These are phyloP conservation scores for Eutrigla gurnardus DNA, from an alignment of 2,797 vertebrate genomes.

Conservation along the genomic window DNA sequence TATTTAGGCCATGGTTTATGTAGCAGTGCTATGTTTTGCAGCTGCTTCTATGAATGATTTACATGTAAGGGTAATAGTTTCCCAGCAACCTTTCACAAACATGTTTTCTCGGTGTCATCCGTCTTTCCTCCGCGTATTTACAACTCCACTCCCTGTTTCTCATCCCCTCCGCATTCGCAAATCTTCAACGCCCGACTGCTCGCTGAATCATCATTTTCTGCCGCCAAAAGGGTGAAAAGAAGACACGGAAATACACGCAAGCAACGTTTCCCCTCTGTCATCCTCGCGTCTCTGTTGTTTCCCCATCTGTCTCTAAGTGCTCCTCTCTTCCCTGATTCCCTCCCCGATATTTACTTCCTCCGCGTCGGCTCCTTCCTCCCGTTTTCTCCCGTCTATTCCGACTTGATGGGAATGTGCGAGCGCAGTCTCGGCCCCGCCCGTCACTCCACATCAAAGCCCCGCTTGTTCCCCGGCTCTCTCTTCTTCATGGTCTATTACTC, in stretches of 20 bases:
- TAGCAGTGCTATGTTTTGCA: constrained; percentile 50
- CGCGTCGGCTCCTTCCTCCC: constrained; percentile 30
- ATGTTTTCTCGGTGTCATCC: constrained; percentile 13
- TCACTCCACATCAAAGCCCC: constrained; percentile 75
- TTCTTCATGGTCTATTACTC: constrained; percentile 70
- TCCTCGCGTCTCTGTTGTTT: constrained; percentile 35
- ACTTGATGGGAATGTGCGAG: constrained; percentile 43
- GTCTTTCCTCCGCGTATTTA: constrained; percentile 18
- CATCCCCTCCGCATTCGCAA: constrained; percentile 6
- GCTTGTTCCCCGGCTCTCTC: constrained; percentile 64
- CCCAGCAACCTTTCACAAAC: constrained; percentile 22
- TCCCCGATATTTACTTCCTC: constrained; percentile 49
- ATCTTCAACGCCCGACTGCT: constrained; percentile 17
- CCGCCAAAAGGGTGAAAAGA: constrained; percentile 4
- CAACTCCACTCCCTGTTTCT: neutral
- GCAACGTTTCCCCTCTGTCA: constrained; percentile 1
- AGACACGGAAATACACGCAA: constrained; percentile 27
- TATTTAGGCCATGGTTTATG: constrained; percentile 51
- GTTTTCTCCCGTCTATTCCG: constrained; percentile 49
- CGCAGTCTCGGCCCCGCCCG: constrained; percentile 49
- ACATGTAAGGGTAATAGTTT: constrained; percentile 49
- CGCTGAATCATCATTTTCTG: constrained; percentile 34
- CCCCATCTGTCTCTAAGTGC: constrained; percentile 26
- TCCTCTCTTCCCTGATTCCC: constrained; percentile 16
- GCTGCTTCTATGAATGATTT: constrained; percentile 50